Percentiles rank a stretch among this genome's conserved stretches.
phyloP scores from a whole-genome alignment of 2,113 vertebrate genomes.

The Narcine bancroftii region DNA sequence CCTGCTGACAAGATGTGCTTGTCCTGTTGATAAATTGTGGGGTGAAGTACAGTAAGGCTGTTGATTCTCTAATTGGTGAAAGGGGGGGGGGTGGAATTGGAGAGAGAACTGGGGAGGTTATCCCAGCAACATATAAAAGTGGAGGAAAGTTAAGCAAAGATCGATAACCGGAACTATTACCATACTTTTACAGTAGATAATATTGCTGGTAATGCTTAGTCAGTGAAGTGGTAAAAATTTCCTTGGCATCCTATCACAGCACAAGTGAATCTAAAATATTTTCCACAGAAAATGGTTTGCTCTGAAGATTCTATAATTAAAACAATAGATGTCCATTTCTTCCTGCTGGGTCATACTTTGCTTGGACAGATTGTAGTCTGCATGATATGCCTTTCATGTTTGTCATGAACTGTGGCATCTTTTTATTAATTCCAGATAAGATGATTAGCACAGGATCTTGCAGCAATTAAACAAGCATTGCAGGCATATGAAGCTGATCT shows the following conservation, averaged over 20 bases:
- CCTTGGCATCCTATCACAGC: background rate
- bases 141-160: background rate
- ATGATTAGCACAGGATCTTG: conserved; percentile 28
- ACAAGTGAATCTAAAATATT: background rate
- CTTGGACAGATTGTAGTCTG: background rate
- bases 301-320: background rate
- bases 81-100: background rate
- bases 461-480: background rate
- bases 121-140: background rate
- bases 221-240: background rate
- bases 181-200: background rate
- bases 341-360: background rate
- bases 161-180: background rate
- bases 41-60: background rate
- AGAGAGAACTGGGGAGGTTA: background rate
- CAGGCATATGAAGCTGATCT: conserved; percentile 14
- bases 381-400: conserved; percentile 7
- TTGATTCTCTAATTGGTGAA: background rate
- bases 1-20: too few species aligned
- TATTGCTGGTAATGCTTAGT: background rate
- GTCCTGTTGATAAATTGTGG: too few species aligned
- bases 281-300: background rate
- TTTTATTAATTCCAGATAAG: conserved; percentile 28
- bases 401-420: conserved; percentile 10
- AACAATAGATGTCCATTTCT: background rate